Evolutionary conservation across 2,797 vertebrate species (phyloP).

Genomic region (Dermochelys coriacea): DNA sequence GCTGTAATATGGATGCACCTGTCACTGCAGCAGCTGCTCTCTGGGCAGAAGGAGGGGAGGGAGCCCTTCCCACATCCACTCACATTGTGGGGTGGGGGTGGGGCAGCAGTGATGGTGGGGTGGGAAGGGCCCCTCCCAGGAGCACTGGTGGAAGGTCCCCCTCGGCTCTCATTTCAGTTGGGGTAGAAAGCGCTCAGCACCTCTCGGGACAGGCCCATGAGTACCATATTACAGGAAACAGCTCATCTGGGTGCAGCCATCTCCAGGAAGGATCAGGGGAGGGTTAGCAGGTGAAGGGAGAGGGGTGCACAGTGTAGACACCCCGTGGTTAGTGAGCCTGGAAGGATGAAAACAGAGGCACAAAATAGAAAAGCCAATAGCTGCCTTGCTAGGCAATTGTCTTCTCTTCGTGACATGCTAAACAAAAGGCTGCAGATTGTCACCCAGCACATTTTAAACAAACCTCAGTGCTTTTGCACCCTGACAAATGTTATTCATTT

Average conservation of each 20-base stretch:
- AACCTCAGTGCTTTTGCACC: neutral
- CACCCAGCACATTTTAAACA: neutral
- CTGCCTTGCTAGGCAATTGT: neutral
- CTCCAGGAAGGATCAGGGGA: neutral
- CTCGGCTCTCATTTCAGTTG: neutral
- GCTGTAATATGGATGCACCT: too few species aligned
- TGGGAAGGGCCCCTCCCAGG: too few species aligned
- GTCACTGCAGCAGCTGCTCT: neutral
- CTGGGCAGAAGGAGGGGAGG: neutral
- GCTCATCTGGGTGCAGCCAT: neutral
- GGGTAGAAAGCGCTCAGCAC: too few species aligned
- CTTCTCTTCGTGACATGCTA: neutral
- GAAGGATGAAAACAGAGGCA: neutral
- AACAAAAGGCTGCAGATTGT: conserved; percentile 40
- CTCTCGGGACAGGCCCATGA: neutral
- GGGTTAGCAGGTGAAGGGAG: neutral
- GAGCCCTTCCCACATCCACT: neutral
- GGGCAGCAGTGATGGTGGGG: too few species aligned
- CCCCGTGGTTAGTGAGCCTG: neutral
- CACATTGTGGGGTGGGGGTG: neutral
- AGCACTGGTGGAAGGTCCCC: too few species aligned
- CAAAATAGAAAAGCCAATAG: conserved; percentile 1
- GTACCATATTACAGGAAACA: neutral
- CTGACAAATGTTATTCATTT: neutral
- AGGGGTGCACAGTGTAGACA: neutral